Conservation (phyloP, 1,140 invertebrate genomes). For the Drosophila murphyi region DNA sequence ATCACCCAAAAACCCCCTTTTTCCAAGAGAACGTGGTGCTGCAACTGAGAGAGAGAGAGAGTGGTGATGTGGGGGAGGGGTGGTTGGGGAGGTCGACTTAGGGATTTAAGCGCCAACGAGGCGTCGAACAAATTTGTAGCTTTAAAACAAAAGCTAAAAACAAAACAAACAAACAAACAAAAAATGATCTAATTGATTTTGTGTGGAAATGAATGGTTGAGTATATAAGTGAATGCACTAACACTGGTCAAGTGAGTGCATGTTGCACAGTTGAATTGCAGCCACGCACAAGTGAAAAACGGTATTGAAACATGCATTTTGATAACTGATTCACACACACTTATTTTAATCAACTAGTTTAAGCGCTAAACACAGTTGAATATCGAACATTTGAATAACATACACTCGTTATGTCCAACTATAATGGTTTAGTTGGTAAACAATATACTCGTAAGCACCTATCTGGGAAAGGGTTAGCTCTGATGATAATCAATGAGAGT, state of each 20-base stretch:
- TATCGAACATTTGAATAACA: not conserved
- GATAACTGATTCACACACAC: not conserved
- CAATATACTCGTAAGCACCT: too few relatives aligned
- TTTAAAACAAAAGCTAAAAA: slow-evolving; percentile 42
- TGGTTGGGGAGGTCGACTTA: not conserved
- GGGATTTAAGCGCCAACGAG: slow-evolving; percentile 62
- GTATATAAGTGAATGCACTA: slow-evolving; percentile 14
- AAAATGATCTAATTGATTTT: slow-evolving; percentile 57
- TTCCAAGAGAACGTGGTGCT: too few relatives aligned
- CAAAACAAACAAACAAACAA: slow-evolving; percentile 4
- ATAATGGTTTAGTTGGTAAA: too few relatives aligned
- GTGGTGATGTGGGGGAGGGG: not conserved
- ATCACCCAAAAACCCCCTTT: not conserved
- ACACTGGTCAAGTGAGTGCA: not conserved
- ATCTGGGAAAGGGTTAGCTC: too few relatives aligned
- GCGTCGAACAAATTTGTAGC: slow-evolving; percentile 77
- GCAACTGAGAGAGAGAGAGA: not conserved
- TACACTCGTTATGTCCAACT: too few relatives aligned
- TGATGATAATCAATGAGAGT: too few relatives aligned
- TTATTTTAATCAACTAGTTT: not conserved
- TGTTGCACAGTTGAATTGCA: not conserved
- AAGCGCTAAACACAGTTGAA: not conserved
- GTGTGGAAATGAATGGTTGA: slow-evolving; percentile 42
- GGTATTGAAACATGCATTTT: not conserved
- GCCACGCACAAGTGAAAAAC: slow-evolving; percentile 6